Percentiles rank a stretch among this genome's conserved stretches.
These are phyloP conservation scores for Tokudaia muenninki DNA, from an alignment of 2,797 vertebrate genomes.

Conservation along the genomic window DNA sequence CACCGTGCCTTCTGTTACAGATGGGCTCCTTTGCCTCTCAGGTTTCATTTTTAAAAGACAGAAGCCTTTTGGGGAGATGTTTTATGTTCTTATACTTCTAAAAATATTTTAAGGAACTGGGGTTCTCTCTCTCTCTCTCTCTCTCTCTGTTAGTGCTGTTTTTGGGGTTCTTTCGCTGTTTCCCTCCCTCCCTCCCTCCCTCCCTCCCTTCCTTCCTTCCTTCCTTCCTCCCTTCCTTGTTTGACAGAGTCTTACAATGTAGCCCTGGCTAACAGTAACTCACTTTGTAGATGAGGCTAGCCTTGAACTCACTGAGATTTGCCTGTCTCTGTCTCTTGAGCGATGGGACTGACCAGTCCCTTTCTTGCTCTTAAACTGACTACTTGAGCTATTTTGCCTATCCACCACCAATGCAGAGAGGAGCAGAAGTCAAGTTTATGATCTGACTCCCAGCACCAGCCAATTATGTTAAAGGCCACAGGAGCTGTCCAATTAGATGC, in stretches of 20 bases:
- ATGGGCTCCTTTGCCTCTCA: background rate
- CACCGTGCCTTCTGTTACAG: background rate
- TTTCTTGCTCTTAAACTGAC: background rate
- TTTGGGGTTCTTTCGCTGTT: background rate
- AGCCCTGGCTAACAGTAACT: background rate
- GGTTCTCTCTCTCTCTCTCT: background rate
- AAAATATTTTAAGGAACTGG: background rate
- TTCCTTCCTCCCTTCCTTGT: rapidly evolving
- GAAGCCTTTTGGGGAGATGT: background rate
- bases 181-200: no score
- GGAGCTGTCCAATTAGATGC: no score
- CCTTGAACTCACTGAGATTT: background rate
- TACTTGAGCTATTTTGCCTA: background rate
- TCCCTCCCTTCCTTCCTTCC: background rate
- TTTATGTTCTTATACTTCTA: background rate
- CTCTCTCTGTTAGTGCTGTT: background rate
- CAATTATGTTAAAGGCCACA: no score
- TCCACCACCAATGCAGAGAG: no score
- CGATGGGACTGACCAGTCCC: background rate
- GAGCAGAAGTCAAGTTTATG: no score
- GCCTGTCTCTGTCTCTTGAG: background rate
- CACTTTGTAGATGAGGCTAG: background rate
- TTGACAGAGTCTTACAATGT: no score
- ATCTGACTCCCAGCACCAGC: no score
- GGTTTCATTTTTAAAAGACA: background rate